These are phyloP conservation scores for Noturus placidus DNA, from an alignment of 2,113 vertebrate genomes.

Conservation along the genomic window DNA sequence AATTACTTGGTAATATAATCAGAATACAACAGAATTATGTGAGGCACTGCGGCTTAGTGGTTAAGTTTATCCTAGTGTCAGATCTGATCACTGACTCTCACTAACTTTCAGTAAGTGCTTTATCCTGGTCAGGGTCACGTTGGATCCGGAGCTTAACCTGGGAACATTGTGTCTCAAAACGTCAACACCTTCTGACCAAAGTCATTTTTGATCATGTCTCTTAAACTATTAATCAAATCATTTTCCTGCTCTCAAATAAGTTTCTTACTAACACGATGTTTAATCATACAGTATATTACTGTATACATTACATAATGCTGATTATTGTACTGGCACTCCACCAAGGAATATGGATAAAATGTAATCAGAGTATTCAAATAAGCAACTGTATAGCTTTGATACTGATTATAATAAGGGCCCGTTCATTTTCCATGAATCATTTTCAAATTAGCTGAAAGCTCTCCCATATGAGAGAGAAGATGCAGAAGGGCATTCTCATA, in stretches of 20 bases:
- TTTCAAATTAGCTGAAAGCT: conserved; percentile 40
- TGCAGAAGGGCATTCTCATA: conserved; percentile 20
- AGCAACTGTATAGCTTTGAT: conserved; percentile 29
- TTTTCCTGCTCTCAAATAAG: neutral
- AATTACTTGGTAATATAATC: neutral
- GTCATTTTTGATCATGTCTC: neutral
- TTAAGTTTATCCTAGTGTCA: neutral
- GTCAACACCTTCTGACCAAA: neutral
- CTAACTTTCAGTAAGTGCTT: neutral
- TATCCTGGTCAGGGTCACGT: neutral
- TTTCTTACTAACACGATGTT: neutral
- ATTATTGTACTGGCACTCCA: neutral
- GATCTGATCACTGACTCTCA: neutral
- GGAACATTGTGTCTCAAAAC: neutral
- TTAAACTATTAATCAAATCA: neutral
- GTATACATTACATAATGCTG: neutral
- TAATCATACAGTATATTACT: neutral
- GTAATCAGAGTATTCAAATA: conserved; percentile 13
- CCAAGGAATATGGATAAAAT: neutral
- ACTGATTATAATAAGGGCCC: conserved; percentile 34
- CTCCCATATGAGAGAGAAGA: conserved; percentile 8
- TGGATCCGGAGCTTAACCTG: neutral
- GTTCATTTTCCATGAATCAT: conserved; percentile 25
- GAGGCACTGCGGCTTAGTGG: too few species aligned
- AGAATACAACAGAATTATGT: neutral